Base-by-base conservation (phyloP, 2,113 vertebrate species). In the Mungos mungo region DNA sequence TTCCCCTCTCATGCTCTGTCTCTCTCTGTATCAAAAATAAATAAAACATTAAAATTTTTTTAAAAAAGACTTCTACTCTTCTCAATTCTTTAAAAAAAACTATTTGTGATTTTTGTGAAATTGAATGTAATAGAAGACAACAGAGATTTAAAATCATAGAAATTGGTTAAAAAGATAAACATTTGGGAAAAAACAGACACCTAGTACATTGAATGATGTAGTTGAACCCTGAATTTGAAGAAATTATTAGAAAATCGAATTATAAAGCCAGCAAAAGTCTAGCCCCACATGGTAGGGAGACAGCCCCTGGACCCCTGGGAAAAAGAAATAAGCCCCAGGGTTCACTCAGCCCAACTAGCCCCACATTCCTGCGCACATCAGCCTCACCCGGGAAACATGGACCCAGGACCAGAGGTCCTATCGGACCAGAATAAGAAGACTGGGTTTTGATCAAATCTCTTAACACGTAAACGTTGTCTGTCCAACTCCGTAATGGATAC, bases 81-180 rank as follows among this genome's bases (percentile, higher is more conserved):
- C 7, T 74, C 31, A 83, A n/a, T 83, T 85, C 52, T 93, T 86
- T 27, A 41, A 38, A 52, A n/a, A 93, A 76, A 38, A 10, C 14
- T 80, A 35, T 57, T 25, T 63, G 23, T 54, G 11, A 13, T 65
- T 87, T 74, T 83, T 57, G 16, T 60, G 25, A 95, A 35, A 83
- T 90, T 65, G 95, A 95, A 50, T 50, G 6, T 19, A 65, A 33
- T 66, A 88, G 25, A 76, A 95, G 72, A 86, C 14, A 86, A 23
- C 18, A 2, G 8, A 5, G 1, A 60, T 52, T 16, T 35, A 71
- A 84, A 91, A 63, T 65, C 27, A 74, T 83, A n/a, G 54, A 74
- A 52, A 41, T 38, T 54, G 52, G 35, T 45, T 69, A 57, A 38
- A 68, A 82, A 35, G 10, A 38, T 21, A 66, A 77, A n/a, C 10